Percentiles rank a stretch among this genome's conserved stretches.
Conservation (phyloP, 2,113 vertebrate species). For the Gymnocephalus cernua region DNA sequence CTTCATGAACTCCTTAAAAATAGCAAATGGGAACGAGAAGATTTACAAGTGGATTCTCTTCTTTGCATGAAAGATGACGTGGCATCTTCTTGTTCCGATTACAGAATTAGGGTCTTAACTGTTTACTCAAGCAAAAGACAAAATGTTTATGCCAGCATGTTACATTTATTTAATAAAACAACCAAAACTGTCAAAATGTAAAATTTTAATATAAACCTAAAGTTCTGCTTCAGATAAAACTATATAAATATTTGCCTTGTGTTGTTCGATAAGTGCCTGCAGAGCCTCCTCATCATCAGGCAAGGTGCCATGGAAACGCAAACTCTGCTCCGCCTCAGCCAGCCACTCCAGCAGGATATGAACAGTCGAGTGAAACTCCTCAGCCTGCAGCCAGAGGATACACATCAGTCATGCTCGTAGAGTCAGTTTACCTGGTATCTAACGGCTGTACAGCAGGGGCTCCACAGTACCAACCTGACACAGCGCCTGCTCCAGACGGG, state of each 20-base stretch:
- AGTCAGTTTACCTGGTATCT: not conserved
- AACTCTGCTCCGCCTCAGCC: conserved; percentile 94
- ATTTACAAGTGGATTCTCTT: conserved; percentile 59
- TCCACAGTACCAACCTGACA: conserved; percentile 85
- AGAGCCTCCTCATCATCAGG: conserved; percentile 97
- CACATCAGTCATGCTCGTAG: conserved; percentile 12
- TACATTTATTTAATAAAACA: conserved; percentile 10
- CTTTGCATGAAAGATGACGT: conserved; percentile 50
- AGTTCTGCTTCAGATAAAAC: not conserved
- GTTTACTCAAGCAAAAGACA: conserved; percentile 32
- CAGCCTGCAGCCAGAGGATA: conserved; percentile 85
- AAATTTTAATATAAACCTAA: not conserved
- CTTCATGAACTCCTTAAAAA: conserved; percentile 93
- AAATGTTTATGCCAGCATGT: conserved; percentile 25
- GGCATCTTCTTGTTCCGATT: conserved; percentile 36
- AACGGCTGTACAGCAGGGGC: not conserved
- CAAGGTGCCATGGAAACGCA: conserved; percentile 95
- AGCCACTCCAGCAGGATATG: conserved; percentile 97
- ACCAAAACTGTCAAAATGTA: not conserved
- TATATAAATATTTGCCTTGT: conserved; percentile 83
- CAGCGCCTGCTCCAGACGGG: conserved; percentile 93
- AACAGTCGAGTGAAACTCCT: conserved; percentile 97
- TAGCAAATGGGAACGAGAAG: conserved; percentile 43
- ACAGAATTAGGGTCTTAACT: conserved; percentile 25
- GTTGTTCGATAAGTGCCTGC: conserved; percentile 90